Percentiles rank a stretch among this genome's conserved stretches.
Conservation (phyloP, 2,797 vertebrate genomes). For the Peromyscus attwateri region DNA sequence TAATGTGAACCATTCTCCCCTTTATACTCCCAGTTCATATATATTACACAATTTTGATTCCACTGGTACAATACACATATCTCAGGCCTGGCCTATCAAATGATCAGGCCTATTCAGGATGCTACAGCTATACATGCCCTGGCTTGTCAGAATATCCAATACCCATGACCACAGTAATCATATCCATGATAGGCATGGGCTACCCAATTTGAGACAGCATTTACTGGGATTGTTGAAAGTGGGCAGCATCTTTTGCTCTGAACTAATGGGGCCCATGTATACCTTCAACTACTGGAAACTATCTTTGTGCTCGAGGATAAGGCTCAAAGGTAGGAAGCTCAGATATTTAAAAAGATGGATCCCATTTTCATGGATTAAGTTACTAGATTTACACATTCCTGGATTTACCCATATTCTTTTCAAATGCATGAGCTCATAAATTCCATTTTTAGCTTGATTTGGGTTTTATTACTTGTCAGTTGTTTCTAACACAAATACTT, state of each 20-base stretch:
- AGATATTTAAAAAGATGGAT: slow-evolving; percentile 58
- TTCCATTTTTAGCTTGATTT: slow-evolving; percentile 37
- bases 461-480: slow-evolving; percentile 49
- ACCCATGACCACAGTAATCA: slow-evolving; percentile 7
- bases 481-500: slow-evolving; percentile 48
- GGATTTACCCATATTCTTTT: slow-evolving; percentile 49
- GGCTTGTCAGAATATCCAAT: background rate
- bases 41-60: slow-evolving; percentile 16
- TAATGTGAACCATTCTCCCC: background rate
- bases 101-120: background rate
- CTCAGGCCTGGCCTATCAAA: background rate
- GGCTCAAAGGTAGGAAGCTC: background rate
- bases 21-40: background rate
- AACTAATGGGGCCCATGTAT: background rate
- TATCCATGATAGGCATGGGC: background rate
- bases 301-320: slow-evolving; percentile 11
- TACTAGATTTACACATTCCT: slow-evolving; percentile 19
- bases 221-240: background rate
- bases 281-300: background rate
- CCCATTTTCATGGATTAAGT: slow-evolving; percentile 7
- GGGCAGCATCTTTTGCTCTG: background rate
- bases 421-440: background rate
- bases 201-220: background rate
- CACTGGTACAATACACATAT: background rate
- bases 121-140: background rate